Percentiles rank a stretch among this genome's conserved stretches.
Conservation (phyloP, 2,797 vertebrate species). For the Fistularia tabacaria region DNA sequence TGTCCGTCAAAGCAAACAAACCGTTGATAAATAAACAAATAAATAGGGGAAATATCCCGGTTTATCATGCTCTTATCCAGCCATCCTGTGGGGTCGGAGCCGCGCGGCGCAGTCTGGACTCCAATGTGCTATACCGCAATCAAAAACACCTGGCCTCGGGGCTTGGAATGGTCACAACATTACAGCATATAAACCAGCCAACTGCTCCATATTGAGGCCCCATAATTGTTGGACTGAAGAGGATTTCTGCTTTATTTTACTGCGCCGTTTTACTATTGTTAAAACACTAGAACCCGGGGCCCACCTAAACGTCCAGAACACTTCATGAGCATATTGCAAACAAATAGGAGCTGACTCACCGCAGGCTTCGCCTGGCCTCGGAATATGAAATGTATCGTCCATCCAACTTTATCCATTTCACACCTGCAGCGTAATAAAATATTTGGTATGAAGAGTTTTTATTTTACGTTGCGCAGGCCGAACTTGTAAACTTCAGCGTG, state of each 20-base stretch:
- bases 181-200: slow-evolving; percentile 74
- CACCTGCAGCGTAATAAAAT: slow-evolving; percentile 71
- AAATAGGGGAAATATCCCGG: slow-evolving; percentile 64
- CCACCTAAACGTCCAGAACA: slow-evolving; percentile 43
- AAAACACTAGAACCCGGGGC: slow-evolving; percentile 49
- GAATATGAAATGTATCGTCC: slow-evolving; percentile 23
- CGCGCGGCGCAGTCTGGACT: slow-evolving; percentile 50
- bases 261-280: slow-evolving; percentile 62
- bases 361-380: slow-evolving; percentile 15
- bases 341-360: slow-evolving; percentile 38
- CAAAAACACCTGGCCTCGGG: slow-evolving; percentile 73
- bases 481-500: slow-evolving; percentile 71
- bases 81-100: slow-evolving; percentile 56
- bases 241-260: slow-evolving; percentile 59
- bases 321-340: slow-evolving; percentile 52
- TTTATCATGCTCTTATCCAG: slow-evolving; percentile 45
- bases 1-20: slow-evolving; percentile 62
- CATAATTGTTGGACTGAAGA: slow-evolving; percentile 73
- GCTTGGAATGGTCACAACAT: slow-evolving; percentile 73
- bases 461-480: slow-evolving; percentile 62
- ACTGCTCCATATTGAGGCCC: slow-evolving; percentile 71
- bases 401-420: slow-evolving; percentile 44
- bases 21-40: slow-evolving; percentile 59
- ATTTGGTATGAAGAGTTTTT: slow-evolving; percentile 53
- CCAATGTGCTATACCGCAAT: slow-evolving; percentile 65